Percentiles rank a stretch among this genome's conserved stretches.
Conservation (phyloP, 1,140 invertebrate species). For the Trachelipus rathkii region DNA sequence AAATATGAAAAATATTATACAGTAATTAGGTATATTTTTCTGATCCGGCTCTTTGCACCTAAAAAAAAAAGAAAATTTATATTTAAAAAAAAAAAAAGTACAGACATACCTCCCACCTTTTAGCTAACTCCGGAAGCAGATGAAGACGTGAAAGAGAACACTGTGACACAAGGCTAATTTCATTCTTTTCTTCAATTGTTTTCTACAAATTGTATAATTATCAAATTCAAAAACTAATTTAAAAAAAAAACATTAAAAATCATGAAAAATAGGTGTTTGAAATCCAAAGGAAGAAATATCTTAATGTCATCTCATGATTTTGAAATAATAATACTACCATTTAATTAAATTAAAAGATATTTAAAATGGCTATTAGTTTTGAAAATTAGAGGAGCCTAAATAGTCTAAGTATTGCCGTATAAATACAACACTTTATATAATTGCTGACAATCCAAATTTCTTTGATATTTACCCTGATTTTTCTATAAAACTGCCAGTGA, state of each 20-base stretch:
- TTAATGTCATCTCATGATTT: neutral
- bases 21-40: no score
- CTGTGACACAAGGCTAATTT: conserved; percentile 16
- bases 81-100: neutral
- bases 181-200: neutral
- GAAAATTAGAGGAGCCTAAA: no score
- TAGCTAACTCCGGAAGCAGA: neutral
- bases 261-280: neutral
- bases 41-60: no score
- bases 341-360: neutral
- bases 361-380: neutral
- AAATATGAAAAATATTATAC: no score
- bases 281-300: neutral
- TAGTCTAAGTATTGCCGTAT: no score
- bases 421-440: no score
- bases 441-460: no score
- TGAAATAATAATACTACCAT: neutral
- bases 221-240: neutral
- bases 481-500: no score
- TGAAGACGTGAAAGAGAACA: conserved; percentile 13
- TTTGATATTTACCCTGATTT: no score
- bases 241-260: neutral
- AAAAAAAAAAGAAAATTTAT: neutral
- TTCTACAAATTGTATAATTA: neutral
- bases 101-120: conserved; percentile 16